Evolutionary conservation across 1,140 invertebrate genomes (phyloP).

Genomic region (Drosophila sucinea): DNA sequence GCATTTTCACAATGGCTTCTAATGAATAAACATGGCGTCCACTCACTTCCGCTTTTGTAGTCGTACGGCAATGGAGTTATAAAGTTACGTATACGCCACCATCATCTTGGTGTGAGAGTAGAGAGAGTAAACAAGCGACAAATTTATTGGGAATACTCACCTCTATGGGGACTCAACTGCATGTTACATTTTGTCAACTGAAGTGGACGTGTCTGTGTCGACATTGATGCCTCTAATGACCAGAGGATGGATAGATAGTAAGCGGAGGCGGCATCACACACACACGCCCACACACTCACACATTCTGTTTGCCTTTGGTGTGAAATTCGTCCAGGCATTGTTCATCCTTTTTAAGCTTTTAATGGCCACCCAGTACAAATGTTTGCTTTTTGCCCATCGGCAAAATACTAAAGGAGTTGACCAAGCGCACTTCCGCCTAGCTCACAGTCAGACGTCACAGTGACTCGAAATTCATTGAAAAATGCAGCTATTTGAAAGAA

Average conservation of each 20-base stretch:
- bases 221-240: constrained; percentile 72
- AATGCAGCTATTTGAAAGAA: too few species aligned
- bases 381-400: constrained; percentile 22
- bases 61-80: constrained; percentile 31
- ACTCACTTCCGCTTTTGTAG: constrained; percentile 54
- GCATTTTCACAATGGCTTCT: constrained; percentile 61
- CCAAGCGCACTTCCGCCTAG: constrained; percentile 54
- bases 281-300: neutral
- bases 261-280: neutral
- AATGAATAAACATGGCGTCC: constrained; percentile 78
- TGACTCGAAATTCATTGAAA: too few species aligned
- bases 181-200: constrained; percentile 26
- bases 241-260: neutral
- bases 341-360: constrained; percentile 70
- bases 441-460: neutral
- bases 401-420: constrained; percentile 24
- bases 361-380: constrained; percentile 23
- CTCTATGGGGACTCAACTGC: constrained; percentile 28
- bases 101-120: constrained; percentile 36
- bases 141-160: constrained; percentile 65
- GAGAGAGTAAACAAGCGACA: constrained; percentile 59
- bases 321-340: constrained; percentile 48
- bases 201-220: constrained; percentile 35
- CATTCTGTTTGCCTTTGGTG: constrained; percentile 10
- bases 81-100: constrained; percentile 71